Conservation (phyloP, 2,888 invertebrate species). For the Caenorhabditis sp. region DNA sequence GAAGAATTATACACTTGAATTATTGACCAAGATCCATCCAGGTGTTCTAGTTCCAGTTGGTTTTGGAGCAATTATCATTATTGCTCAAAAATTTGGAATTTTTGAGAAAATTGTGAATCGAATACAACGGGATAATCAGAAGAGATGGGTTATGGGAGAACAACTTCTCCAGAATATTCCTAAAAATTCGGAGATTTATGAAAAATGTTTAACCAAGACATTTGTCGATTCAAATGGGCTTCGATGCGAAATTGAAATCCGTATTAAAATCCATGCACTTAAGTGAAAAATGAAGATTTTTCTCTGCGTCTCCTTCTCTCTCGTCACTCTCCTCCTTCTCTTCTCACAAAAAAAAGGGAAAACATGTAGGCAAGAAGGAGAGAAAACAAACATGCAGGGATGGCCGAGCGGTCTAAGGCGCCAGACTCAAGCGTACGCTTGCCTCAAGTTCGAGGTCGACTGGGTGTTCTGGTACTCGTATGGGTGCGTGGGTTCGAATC, state of each 20-base stretch:
- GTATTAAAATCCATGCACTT: background rate
- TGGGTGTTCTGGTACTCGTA: conserved; percentile 61
- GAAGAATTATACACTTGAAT: background rate
- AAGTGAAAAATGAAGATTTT: background rate
- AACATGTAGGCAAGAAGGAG: too few relatives aligned
- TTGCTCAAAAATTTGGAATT: background rate
- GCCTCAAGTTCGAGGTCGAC: conserved; percentile 36
- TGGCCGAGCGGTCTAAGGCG: conserved; percentile 73
- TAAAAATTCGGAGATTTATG: background rate
- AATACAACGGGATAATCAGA: background rate
- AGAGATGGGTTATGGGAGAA: background rate
- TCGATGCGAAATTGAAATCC: background rate
- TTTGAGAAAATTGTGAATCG: background rate
- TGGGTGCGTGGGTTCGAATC: conserved; percentile 64
- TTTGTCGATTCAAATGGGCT: background rate
- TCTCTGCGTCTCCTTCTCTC: background rate
- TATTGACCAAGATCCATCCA: background rate
- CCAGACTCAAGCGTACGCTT: conserved; percentile 71
- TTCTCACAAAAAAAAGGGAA: too few relatives aligned
- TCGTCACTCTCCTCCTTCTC: background rate
- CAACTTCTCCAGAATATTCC: background rate
- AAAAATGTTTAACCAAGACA: background rate
- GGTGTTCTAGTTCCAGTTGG: background rate
- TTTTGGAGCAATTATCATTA: background rate
- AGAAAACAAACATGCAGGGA: conserved; percentile 41